Base-by-base conservation (phyloP, 2,113 vertebrate species). In the Saccopteryx bilineata region DNA sequence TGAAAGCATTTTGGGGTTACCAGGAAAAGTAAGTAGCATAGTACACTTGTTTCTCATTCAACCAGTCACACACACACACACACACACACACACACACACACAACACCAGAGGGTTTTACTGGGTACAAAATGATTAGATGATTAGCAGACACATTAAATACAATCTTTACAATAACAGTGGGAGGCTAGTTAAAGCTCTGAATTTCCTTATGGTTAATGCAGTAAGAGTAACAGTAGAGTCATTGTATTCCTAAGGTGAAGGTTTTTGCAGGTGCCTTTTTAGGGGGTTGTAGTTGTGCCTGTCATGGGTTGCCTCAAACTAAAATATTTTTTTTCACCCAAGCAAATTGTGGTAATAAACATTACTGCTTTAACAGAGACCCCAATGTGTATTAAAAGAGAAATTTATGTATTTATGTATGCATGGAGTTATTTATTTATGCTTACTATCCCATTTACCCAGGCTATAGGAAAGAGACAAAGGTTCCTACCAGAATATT, bases 281-380 rank as follows among this genome's bases (percentile, higher is more conserved):
- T 63, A 48, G 65, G 52, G 65, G n/a, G 23, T 24, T 26, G 7
- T 31, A 54, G 21, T 68, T 68, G 50, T 81, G 48, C 86, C 46
- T 81, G 48, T 83, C 46, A 17, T 9, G 28, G 60, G 65, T 50
- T 84, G 92, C 83, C 86, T 63, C 69, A 71, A 11, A 33, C 17
- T 83, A 56, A 91, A 92, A 80, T 68, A 82, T 19, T 86, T 28
- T 71, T 91, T 91, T 92, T 39, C 31, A 19, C 63, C 10, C 68
- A 94, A 93, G 48, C 11, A 83, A 93, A 91, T 87, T 58, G 81
- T n/a, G 65, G 54, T 72, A 71, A 94, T 79, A 84, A 91, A 82
- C 82, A 63, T 39, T 18, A 90, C n/a, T 9, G 26, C 28, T 93
- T 39, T 66, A 50, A 92, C 26, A 65, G 72, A 83, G 54, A 28